Conservation (phyloP, 1,140 invertebrate genomes). For the Drosophila pseudoananassae region DNA sequence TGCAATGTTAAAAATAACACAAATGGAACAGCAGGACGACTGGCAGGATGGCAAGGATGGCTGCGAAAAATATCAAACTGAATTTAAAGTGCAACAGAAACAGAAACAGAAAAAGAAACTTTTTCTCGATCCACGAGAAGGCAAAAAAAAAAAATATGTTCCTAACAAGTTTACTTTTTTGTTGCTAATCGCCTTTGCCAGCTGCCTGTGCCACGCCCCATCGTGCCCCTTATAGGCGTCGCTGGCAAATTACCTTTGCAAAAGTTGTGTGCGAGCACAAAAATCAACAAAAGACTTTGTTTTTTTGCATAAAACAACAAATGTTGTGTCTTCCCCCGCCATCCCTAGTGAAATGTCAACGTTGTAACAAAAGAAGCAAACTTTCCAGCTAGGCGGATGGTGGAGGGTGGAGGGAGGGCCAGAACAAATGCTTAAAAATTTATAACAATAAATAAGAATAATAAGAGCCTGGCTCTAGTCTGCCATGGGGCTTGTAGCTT, state of each 20-base stretch:
- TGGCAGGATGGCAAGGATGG: too few species aligned
- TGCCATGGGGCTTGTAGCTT: neutral
- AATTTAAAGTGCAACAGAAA: conserved; percentile 47
- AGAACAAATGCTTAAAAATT: conserved; percentile 40
- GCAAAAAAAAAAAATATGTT: conserved; percentile 32
- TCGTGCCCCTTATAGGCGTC: conserved; percentile 29
- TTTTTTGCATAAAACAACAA: conserved; percentile 39
- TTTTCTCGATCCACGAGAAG: conserved; percentile 4
- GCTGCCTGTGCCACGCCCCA: conserved; percentile 7
- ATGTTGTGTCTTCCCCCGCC: conserved; percentile 20
- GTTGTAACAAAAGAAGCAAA: conserved; percentile 54
- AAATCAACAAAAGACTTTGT: conserved; percentile 50
- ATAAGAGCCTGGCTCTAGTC: conserved; percentile 12
- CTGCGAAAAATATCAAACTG: conserved; percentile 22
- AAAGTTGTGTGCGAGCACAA: conserved; percentile 52
- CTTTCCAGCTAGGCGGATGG: conserved; percentile 35
- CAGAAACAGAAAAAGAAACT: conserved; percentile 9
- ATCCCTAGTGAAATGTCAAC: conserved; percentile 47
- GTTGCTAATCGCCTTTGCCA: conserved; percentile 40
- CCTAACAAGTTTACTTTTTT: conserved; percentile 31
- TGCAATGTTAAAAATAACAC: conserved; percentile 47
- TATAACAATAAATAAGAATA: conserved; percentile 45
- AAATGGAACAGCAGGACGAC: conserved; percentile 5
- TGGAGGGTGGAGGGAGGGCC: neutral
- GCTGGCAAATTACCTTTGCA: conserved; percentile 63